Evolutionary conservation across 2,113 vertebrate species (phyloP).

Genomic region (Eonycteris spelaea): DNA sequence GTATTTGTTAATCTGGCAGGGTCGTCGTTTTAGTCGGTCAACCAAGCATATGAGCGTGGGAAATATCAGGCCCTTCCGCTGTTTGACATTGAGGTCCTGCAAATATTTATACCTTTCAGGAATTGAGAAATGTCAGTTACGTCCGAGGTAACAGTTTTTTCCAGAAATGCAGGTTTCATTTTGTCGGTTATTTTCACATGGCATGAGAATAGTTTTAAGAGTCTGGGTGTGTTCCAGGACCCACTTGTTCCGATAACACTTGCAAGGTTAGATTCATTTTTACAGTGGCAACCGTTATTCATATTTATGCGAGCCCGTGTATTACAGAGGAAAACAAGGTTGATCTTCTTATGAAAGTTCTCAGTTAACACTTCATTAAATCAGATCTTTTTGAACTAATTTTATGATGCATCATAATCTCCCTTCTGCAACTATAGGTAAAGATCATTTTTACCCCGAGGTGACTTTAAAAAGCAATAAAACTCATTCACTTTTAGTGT

Average conservation of each 20-base stretch:
- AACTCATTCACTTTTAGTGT: background rate
- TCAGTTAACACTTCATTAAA: background rate
- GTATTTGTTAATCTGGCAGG: background rate
- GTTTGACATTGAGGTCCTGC: background rate
- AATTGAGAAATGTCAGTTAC: background rate
- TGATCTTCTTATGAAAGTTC: background rate
- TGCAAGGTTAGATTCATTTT: background rate
- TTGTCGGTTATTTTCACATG: background rate
- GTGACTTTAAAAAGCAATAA: background rate
- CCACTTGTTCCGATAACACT: background rate
- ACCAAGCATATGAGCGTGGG: background rate
- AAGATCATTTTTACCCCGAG: background rate
- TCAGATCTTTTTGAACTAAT: background rate
- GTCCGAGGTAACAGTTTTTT: background rate
- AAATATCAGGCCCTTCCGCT: background rate
- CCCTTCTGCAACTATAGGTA: background rate
- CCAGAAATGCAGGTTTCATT: background rate
- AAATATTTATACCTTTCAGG: background rate
- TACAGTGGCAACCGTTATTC: background rate
- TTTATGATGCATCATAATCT: background rate
- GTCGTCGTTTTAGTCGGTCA: background rate
- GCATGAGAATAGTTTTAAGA: background rate
- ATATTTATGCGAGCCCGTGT: background rate
- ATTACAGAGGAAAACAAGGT: background rate
- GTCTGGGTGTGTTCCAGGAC: background rate